Base-by-base conservation (phyloP, 2,113 vertebrate species). In the Carassius gibelio region DNA sequence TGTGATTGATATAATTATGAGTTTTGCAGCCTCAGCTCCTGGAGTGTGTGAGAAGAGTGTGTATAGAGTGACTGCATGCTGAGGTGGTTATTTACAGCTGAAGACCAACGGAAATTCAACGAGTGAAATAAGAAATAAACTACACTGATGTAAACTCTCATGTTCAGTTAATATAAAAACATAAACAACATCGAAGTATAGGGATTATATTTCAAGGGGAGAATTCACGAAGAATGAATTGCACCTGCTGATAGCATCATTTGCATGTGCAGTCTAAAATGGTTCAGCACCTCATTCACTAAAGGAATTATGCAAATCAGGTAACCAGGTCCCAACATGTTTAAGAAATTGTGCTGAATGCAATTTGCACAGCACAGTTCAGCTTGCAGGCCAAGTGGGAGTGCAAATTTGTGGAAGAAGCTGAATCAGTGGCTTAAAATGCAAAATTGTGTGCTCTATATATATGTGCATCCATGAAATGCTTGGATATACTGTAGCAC, bases 1-100 rank as follows among this genome's bases (percentile, higher is more conserved):
- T 55, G 69, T 77, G 34, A 69, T 66, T 69, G 15, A 77, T 86
- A 48, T 86, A 82, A 86, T 82, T 82, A 66, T 52, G 52, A 48
- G 38, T 30, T 75, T 80, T 85, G 57, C 38, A 77, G 48, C 14
- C 69, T 75, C 69, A 42, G 38, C 30, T 78, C 55, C 52, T 62
- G 55, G 64, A 45, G n/a, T 57, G 74, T 78, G 75, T 38, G 61
- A 34, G 69, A 72, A 69, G 15, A 66, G 66, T 19, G 8, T 69
- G 66, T 36, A 15, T 15, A 1, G 14, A 66, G 59, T 68, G 52
- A 77, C 13, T 52, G 62, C 5, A 26, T 55, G 75, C 1, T 68
- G 59, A 14, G 21, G 48, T 59, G 17, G 19, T 71, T 85, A 59
- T 78, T 61, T 34, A 68, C 30, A 50, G 30, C 10, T 42, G 4